Evolutionary conservation across 2,888 invertebrate genomes (phyloP).

Genomic region (Metalampra italica): DNA sequence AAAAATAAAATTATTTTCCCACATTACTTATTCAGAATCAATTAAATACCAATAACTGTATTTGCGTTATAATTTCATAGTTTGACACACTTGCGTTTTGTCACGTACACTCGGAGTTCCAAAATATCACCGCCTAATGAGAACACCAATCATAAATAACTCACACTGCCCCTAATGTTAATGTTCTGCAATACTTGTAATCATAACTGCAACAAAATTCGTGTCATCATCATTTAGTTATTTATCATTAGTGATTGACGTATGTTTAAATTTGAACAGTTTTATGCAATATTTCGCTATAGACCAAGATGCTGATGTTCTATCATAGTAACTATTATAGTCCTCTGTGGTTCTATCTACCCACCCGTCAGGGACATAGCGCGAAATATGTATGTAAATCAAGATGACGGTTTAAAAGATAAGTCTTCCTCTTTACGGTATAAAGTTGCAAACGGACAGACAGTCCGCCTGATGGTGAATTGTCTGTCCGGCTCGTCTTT

Average conservation of each 20-base stretch:
- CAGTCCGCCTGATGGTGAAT: too few relatives aligned
- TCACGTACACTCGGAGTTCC: conserved; percentile 55
- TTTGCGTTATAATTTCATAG: conserved; percentile 33
- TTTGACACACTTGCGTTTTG: conserved; percentile 55
- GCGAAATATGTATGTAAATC: too few relatives aligned
- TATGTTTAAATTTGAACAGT: conserved; percentile 21
- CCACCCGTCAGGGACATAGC: too few relatives aligned
- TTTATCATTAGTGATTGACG: conserved; percentile 33
- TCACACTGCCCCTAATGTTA: conserved; percentile 53
- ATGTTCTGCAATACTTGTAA: conserved; percentile 42
- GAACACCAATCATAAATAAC: conserved; percentile 42
- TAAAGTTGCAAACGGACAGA: too few relatives aligned
- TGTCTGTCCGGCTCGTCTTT: too few relatives aligned
- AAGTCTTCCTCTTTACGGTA: too few relatives aligned
- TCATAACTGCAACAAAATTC: conserved; percentile 39
- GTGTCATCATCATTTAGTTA: too few relatives aligned
- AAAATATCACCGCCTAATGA: conserved; percentile 44
- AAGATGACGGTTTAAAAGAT: too few relatives aligned
- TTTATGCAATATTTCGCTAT: conserved; percentile 27
- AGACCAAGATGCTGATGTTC: too few relatives aligned
- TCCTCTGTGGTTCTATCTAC: too few relatives aligned
- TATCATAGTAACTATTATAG: too few relatives aligned
- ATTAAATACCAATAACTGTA: conserved; percentile 37
- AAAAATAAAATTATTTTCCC: conserved; percentile 43
- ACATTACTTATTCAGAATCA: conserved; percentile 40